Base-by-base conservation (phyloP, 2,888 invertebrate genomes). In the Lepidochitona cinerea region DNA sequence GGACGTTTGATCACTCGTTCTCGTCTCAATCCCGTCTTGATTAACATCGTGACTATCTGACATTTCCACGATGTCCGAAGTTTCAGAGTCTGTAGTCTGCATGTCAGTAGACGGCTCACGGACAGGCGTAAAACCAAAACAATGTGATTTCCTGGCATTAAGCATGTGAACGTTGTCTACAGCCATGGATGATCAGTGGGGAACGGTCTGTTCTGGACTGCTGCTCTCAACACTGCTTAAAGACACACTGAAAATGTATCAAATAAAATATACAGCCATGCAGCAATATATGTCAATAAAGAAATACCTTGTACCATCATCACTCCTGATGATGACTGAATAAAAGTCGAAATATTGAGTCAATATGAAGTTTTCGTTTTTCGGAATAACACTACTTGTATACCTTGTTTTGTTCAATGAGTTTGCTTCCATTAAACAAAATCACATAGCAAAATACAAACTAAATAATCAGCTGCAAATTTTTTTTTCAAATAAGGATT, bases 71-170 rank as follows among this genome's bases (percentile, higher is more conserved):
- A 85, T 82, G 69, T 87, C 87, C 0, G 85, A 83, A 12, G 80
- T 80, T 68, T 87, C 87, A 9, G 86, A 87, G 74, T 87, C 87
- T 53, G 86, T 87, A 67, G 85, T 85, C 71, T 84, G 84, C 79
- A 85, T 85, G 59, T 87, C 86, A 5, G 81, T 79, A 29, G 83
- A 80, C 14, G 35, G 35, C 65, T 83, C 84, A 35, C 81, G 64
- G 26, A 84, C 79, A 0, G 86, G 85, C 79, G 83, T 81, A 75
- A 86, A 86, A 32, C 82, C 79, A 70, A 81, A 85, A 77, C 83
- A 81, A 32, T 72, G 68, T 23, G 37, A 52, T 18, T 66, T 37
- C 33, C 37, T 26, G 18, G 23, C n/a, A n/a, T n/a, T n/a, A 18
- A 37, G 33, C 2, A 36, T 18, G 66, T 23, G 35, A 12, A 66